Base-by-base conservation (phyloP, 2,888 invertebrate genomes). In the Chalcis sispes region DNA sequence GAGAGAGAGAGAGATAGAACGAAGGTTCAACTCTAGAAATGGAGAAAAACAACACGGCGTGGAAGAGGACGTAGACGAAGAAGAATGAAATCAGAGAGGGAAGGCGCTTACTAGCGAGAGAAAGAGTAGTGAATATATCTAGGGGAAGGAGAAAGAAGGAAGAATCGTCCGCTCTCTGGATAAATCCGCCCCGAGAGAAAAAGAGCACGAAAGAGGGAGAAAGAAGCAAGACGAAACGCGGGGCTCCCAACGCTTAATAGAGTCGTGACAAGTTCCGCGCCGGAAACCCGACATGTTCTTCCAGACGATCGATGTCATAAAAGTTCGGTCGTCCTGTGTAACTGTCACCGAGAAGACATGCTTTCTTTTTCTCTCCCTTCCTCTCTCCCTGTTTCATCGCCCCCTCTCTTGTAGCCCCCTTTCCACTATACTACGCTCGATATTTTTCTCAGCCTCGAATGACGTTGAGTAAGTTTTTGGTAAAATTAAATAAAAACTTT, bases 251-350 rank as follows among this genome's bases (percentile, higher is more conserved):
- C 54, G 74, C 77, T 80, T 82, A 82, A 82, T 80, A 80, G 79
- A 81, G 79, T 80, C 75, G 79, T 79, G 81, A 81, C 82, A 81
- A 82, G 79, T 80, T 80, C 77, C 77, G 73, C 69, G 75, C 71
- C 59, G 66, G 71, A 71, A 74, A 58, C 67, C 67, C 71, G 66
- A 61, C 74, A 67, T 78, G 80, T 79, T 81, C 77, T 79, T 79
- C 76, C 77, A 67, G 59, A 67, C 80, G 77, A 79, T 81, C 79
- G 79, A 79, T 78, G 76, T 80, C 79, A 78, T 75, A 61, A 66
- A 79, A 80, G 78, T 79, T 80, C 59, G 59, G 29, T 46, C 42
- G 32, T 42, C 5, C 40, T 62, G 58, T 71, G 71, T 73, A 71
- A 59, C 73, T 48, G 72, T 72, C 72, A 61, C 64, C 52, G 67